Conservation (phyloP, 1,140 invertebrate genomes). For the Belonocnema kinseyi region DNA sequence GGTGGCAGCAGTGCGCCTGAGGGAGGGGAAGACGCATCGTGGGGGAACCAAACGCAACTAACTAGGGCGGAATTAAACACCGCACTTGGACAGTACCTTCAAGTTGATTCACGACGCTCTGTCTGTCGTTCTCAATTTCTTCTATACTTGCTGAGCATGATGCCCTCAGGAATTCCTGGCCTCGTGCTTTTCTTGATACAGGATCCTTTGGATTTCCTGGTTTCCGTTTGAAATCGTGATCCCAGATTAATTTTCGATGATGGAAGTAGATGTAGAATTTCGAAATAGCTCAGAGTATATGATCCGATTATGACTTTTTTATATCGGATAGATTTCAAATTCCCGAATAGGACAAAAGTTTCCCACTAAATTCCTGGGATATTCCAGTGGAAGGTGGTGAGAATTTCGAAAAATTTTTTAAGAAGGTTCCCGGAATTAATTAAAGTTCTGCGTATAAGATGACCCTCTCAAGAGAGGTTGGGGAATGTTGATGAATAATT, state of each 20-base stretch:
- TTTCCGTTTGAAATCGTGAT: slow-evolving; percentile 22
- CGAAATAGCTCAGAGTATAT: neutral
- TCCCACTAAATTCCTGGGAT: no score
- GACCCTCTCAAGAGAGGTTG: no score
- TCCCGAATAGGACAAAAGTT: neutral
- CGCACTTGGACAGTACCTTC: neutral
- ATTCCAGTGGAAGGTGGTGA: no score
- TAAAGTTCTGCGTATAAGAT: no score
- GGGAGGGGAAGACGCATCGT: no score
- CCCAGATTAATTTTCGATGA: slow-evolving; percentile 1
- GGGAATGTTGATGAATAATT: no score
- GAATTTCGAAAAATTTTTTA: no score
- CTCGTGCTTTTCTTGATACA: slow-evolving; percentile 9
- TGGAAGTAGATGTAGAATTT: neutral
- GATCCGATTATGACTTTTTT: no score
- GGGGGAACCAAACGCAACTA: no score
- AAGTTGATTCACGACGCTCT: slow-evolving; percentile 1
- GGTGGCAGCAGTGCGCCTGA: no score
- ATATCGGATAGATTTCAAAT: no score
- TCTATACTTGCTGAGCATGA: neutral
- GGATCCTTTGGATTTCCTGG: slow-evolving; percentile 25
- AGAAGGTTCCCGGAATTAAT: no score
- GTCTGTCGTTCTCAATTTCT: neutral
- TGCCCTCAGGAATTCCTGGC: slow-evolving; percentile 22
- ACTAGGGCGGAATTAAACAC: neutral